These are phyloP conservation scores for Nemurella pictetii DNA, from an alignment of 2,888 invertebrate genomes.

Conservation along the genomic window DNA sequence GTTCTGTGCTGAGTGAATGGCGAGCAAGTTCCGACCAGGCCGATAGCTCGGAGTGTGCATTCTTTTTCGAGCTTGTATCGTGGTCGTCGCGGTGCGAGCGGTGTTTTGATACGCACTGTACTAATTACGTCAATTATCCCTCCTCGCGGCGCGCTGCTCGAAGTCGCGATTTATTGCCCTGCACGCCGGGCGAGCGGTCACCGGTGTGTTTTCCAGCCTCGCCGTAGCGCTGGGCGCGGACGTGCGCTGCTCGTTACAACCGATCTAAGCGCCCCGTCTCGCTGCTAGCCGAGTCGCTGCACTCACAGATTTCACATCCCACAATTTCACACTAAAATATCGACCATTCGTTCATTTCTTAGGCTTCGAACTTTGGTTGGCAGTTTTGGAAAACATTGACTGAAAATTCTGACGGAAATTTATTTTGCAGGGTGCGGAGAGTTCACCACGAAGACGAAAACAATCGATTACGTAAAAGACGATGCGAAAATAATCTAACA, in stretches of 20 bases:
- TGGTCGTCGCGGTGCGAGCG: neutral
- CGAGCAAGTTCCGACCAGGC: conserved; percentile 9
- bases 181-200: neutral
- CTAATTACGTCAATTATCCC: conserved; percentile 25
- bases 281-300: too few relatives aligned
- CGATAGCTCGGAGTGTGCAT: conserved; percentile 31
- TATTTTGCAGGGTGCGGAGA: too few relatives aligned
- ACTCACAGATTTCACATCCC: too few relatives aligned
- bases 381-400: too few relatives aligned
- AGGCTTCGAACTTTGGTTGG: too few relatives aligned
- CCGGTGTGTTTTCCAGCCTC: neutral
- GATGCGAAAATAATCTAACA: too few relatives aligned
- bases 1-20: neutral
- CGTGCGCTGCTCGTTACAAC: neutral
- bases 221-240: neutral
- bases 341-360: too few relatives aligned
- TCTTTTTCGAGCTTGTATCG: neutral
- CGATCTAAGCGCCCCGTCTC: too few relatives aligned
- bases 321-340: too few relatives aligned
- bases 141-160: neutral
- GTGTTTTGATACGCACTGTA: conserved; percentile 28
- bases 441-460: too few relatives aligned
- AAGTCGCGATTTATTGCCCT: neutral
- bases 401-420: too few relatives aligned
- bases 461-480: too few relatives aligned